phyloP scores from a whole-genome alignment of 2,888 invertebrate genomes.

The Limnephilus marmoratus region DNA sequence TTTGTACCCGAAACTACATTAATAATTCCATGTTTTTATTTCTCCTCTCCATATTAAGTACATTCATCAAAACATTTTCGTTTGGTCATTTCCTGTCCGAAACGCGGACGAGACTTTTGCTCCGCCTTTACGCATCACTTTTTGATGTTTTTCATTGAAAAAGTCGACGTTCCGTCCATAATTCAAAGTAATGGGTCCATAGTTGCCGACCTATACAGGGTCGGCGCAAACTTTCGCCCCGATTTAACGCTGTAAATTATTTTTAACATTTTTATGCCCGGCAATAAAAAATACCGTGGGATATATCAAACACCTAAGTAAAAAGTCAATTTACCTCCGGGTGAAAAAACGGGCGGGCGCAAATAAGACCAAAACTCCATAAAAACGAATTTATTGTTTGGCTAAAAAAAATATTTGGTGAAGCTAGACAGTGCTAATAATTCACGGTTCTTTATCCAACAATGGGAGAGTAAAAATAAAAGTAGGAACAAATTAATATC shows the following conservation, averaged over 20 bases:
- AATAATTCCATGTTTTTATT: not conserved
- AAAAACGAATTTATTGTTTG: not conserved
- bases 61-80: not conserved
- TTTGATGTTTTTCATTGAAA: conserved; percentile 43
- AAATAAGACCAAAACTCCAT: conserved; percentile 14
- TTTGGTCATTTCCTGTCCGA: not conserved
- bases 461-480: not conserved
- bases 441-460: not conserved
- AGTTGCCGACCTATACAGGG: conserved; percentile 35
- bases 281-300: conserved; percentile 33
- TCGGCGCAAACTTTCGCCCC: conserved; percentile 26
- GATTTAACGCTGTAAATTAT: conserved; percentile 36
- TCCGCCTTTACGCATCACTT: conserved; percentile 25
- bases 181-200: conserved; percentile 47
- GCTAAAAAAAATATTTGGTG: not conserved
- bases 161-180: conserved; percentile 39
- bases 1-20: not conserved
- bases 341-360: not conserved
- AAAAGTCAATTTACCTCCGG: not conserved
- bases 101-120: conserved; percentile 14
- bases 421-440: not conserved
- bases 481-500: not conserved
- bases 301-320: conserved; percentile 33
- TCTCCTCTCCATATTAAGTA: not conserved
- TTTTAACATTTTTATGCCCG: conserved; percentile 37